Evolutionary conservation across 2,888 invertebrate species (phyloP).

Genomic region (Smittia sp.): DNA sequence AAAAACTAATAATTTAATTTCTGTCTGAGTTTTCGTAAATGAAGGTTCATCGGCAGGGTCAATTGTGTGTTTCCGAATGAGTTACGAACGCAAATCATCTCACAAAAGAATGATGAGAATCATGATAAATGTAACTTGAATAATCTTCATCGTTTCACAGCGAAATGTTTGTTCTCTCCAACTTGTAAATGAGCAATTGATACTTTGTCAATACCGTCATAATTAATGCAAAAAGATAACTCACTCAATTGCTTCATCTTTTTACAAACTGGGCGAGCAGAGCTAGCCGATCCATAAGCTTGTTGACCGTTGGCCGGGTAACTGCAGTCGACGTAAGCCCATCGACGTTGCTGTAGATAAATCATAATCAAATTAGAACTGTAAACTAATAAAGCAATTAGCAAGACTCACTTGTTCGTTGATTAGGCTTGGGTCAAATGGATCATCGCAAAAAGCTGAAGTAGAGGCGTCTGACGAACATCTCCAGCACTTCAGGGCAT

Average conservation of each 20-base stretch:
- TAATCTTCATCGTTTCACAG: background rate
- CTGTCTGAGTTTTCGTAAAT: background rate
- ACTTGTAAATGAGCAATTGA: background rate
- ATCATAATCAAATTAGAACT: background rate
- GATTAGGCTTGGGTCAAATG: constrained; percentile 60
- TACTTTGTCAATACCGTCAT: background rate
- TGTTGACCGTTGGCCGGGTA: constrained; percentile 49
- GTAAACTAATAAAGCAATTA: background rate
- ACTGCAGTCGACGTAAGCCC: constrained; percentile 55
- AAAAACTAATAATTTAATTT: background rate
- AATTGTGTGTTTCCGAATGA: background rate
- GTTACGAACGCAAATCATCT: background rate
- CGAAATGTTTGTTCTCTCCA: background rate
- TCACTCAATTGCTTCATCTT: constrained; percentile 74
- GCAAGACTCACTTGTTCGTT: constrained; percentile 47
- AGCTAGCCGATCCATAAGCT: constrained; percentile 44
- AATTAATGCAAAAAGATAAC: constrained; percentile 45
- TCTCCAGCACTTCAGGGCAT: constrained; percentile 70
- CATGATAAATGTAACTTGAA: background rate
- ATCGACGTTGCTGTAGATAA: constrained; percentile 48
- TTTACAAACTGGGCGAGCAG: constrained; percentile 66
- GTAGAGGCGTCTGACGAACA: constrained; percentile 66
- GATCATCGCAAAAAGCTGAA: constrained; percentile 69
- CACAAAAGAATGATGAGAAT: background rate
- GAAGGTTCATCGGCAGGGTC: background rate